Evolutionary conservation across 2,113 vertebrate species (phyloP).

Genomic region (Camelus bactrianus): DNA sequence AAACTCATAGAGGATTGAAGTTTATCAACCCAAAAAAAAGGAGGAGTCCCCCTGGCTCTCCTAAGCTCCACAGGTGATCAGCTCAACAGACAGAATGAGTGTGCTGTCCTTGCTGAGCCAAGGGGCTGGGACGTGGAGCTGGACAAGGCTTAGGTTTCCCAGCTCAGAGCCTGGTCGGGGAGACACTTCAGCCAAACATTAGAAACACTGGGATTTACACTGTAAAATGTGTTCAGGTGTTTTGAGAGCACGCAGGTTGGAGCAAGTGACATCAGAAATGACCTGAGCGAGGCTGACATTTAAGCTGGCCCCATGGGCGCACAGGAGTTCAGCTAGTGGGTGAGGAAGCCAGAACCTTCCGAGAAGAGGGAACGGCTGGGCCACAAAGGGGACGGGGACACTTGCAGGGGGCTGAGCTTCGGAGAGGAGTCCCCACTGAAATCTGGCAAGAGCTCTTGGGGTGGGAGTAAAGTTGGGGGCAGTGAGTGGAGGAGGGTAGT

Average conservation of each 20-base stretch:
- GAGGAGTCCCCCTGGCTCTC: background rate
- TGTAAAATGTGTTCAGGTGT: background rate
- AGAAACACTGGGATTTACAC: background rate
- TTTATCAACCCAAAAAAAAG: too few species aligned
- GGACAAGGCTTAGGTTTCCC: background rate
- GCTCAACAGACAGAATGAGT: background rate
- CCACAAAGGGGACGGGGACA: background rate
- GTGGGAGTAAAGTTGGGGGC: background rate
- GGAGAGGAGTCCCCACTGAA: background rate
- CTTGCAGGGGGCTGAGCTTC: background rate
- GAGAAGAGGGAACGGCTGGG: background rate
- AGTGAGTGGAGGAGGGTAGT: background rate
- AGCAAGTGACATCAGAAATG: background rate
- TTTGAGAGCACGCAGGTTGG: background rate
- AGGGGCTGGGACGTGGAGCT: background rate
- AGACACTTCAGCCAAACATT: too few species aligned
- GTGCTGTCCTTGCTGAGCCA: background rate
- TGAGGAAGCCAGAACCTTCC: background rate
- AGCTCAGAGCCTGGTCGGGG: background rate
- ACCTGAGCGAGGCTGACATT: background rate
- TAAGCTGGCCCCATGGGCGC: rapidly evolving
- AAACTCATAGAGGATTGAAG: too few species aligned
- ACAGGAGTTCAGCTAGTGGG: too few species aligned
- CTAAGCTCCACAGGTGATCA: background rate
- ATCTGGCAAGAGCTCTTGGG: background rate